These are phyloP conservation scores for Amorpha juglandis DNA, from an alignment of 2,888 invertebrate species.

Conservation along the genomic window DNA sequence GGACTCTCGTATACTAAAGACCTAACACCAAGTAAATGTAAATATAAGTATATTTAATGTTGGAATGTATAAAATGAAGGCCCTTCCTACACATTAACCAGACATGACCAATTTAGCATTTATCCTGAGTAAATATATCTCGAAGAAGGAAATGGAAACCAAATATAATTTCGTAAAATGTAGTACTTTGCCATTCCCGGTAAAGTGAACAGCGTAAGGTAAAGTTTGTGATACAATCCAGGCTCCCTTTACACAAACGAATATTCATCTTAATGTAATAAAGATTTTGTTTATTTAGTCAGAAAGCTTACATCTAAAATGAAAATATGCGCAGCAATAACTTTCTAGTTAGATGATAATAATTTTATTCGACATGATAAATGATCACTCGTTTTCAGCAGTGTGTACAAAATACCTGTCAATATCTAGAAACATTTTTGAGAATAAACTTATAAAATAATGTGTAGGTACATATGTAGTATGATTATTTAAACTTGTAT, in stretches of 20 bases:
- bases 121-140: conserved; percentile 56
- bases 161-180: conserved; percentile 63
- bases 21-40: too few relatives aligned
- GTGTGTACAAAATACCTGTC: too few relatives aligned
- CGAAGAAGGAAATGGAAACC: conserved; percentile 51
- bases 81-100: background rate
- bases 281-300: conserved; percentile 50
- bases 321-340: background rate
- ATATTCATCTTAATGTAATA: conserved; percentile 61
- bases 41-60: background rate
- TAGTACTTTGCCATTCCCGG: conserved; percentile 55
- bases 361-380: background rate
- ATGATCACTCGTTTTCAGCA: too few relatives aligned
- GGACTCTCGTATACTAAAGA: too few relatives aligned
- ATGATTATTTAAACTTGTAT: too few relatives aligned
- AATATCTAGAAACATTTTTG: too few relatives aligned
- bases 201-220: conserved; percentile 63
- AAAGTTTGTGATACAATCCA: conserved; percentile 74
- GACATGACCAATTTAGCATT: conserved; percentile 34
- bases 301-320: conserved; percentile 33
- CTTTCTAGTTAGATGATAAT: background rate
- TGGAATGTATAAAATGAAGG: background rate
- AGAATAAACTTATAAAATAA: too few relatives aligned
- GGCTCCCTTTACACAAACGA: conserved; percentile 59
- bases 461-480: too few relatives aligned